Evolutionary conservation across 2,888 invertebrate genomes (phyloP).

Genomic region (Notodonta dromedarius): DNA sequence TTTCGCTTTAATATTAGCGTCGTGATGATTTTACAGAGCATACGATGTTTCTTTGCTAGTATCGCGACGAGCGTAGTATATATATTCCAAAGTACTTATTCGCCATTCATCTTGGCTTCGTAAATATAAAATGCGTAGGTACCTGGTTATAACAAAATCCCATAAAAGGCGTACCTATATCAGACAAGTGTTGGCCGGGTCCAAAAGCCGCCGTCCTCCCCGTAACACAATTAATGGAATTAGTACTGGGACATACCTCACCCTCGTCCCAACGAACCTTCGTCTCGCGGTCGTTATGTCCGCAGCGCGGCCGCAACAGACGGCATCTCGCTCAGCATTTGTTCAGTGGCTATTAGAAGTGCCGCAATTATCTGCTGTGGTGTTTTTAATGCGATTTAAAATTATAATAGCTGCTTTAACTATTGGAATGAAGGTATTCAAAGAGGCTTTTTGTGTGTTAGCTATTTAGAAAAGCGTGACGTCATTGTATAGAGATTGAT

Average conservation of each 20-base stretch:
- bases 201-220: not conserved
- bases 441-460: too few relatives aligned
- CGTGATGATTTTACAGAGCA: too few relatives aligned
- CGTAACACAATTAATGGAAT: not conserved
- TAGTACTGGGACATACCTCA: not conserved
- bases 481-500: too few relatives aligned
- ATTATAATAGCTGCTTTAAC: not conserved
- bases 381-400: not conserved
- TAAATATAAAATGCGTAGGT: too few relatives aligned
- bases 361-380: not conserved
- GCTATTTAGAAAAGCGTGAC: too few relatives aligned
- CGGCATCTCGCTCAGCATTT: not conserved
- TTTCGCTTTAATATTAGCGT: too few relatives aligned
- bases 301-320: constrained; percentile 2
- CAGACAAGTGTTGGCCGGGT: not conserved
- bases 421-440: too few relatives aligned
- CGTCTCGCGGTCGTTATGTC: not conserved
- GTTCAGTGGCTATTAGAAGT: not conserved
- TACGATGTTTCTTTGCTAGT: too few relatives aligned
- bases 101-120: too few relatives aligned
- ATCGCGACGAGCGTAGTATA: too few relatives aligned
- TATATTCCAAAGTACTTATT: too few relatives aligned
- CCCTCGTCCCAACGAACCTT: constrained; percentile 3
- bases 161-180: not conserved
- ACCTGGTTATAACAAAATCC: too few relatives aligned